Evolutionary conservation across 53 echinoderm and acorn worm species (phyloP).

Genomic region (Zoroaster sp.): DNA sequence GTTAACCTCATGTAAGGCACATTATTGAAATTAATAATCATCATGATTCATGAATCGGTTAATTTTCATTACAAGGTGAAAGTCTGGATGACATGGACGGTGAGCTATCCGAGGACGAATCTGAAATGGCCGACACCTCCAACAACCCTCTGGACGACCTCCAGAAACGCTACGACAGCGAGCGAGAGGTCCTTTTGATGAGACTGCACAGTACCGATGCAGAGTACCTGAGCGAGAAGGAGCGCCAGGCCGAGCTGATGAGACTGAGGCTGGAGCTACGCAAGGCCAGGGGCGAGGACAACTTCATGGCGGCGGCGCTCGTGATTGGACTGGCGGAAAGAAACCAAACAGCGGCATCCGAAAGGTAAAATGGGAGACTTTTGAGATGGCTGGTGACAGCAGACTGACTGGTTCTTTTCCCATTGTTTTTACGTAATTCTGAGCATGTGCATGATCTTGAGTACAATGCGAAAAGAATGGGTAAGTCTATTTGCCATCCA

Average conservation of each 20-base stretch:
- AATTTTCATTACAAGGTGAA: background rate
- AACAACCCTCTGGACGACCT: slow-evolving; percentile 72
- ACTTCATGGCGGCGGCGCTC: slow-evolving; percentile 86
- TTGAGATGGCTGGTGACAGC: background rate
- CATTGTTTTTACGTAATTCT: too few species aligned
- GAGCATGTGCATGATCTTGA: too few species aligned
- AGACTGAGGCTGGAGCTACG: slow-evolving; percentile 85
- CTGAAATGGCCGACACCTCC: slow-evolving; percentile 35
- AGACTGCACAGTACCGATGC: slow-evolving; percentile 74
- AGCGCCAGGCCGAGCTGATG: slow-evolving; percentile 89
- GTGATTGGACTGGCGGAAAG: slow-evolving; percentile 92
- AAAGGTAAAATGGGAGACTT: slow-evolving; percentile 58
- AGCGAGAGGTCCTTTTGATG: slow-evolving; percentile 81
- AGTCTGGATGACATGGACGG: slow-evolving; percentile 59
- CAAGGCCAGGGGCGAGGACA: slow-evolving; percentile 88
- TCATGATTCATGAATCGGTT: too few species aligned
- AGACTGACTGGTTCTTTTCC: too few species aligned
- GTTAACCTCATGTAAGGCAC: too few species aligned
- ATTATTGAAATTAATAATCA: too few species aligned
- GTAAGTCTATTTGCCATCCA: too few species aligned
- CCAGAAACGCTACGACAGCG: slow-evolving; percentile 82
- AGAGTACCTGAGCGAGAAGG: slow-evolving; percentile 89
- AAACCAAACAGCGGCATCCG: slow-evolving; percentile 79
- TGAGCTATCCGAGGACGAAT: slow-evolving; percentile 81
- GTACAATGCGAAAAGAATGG: too few species aligned